Evolutionary conservation across 2,888 invertebrate genomes (phyloP), one percentile per base, ranked within the genome.

Genomic region (Zelleria hepariella): DNA sequence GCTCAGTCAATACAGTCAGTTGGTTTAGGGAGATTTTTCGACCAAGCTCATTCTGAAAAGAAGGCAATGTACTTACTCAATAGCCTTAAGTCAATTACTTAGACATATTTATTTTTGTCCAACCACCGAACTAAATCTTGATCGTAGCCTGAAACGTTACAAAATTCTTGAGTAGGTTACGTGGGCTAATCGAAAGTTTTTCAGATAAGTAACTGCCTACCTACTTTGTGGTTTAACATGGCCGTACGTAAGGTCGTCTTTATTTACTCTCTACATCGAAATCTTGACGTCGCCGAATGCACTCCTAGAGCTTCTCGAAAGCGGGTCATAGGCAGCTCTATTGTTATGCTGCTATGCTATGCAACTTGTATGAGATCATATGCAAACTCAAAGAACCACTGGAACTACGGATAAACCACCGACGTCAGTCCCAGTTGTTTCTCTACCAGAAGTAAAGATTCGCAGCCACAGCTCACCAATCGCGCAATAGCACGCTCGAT

Each of bases 261-360:
- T 15, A 0, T 42, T 42, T 42, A 42, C 32, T 15, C 4, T 15
- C 15, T 42, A 15, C 10, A 42, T 42, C 15, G 32, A 42, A 42
- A 42, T 42, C 32, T 42, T 15, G 32, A 42, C 32, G 32, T 42
- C 10, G 32, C 10, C 32, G 32, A 42, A 42, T 42, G 54, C 59
- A 59, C 59, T 54, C 47, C 27, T 59, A 42, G 21, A 54, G 59
- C 59, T 59, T 59, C 59, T 48, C 21, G 49, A 42, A 59, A 59
- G 54, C 53, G 47, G 59, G 59, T 54, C 59, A 59, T 15, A 42
- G 32, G 10, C 32, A 42, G 15, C 15, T 42, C 32, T 42, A 42
- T 42, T 42, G 32, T 42, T 42, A 42, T 15, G n/a, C n/a, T 42
- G 32, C 32, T 5, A 4, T 7, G 26, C 26, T 15, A 10, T 42